Conservation (phyloP, 2,113 vertebrate genomes). For the Oncorhynchus masou region DNA sequence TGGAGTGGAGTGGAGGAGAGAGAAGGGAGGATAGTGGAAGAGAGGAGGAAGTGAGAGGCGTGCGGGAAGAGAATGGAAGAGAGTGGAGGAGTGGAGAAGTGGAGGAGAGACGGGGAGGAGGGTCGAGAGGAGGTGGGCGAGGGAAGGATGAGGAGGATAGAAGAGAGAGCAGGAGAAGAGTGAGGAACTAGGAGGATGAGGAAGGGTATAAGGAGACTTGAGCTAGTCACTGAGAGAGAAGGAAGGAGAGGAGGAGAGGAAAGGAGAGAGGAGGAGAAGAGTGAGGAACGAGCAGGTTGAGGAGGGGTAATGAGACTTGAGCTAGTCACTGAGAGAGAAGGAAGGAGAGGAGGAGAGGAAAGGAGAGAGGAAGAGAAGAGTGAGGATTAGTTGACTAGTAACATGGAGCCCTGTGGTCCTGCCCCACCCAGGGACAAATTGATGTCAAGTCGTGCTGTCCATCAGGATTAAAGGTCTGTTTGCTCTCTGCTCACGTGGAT, state of each 20-base stretch:
- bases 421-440: conserved; percentile 81
- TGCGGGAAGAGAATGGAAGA: not conserved
- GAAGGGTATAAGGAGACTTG: not conserved
- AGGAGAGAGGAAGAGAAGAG: not conserved
- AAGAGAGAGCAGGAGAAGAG: no score
- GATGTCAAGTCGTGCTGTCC: conserved; percentile 87
- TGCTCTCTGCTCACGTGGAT: conserved; percentile 82
- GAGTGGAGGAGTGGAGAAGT: no score
- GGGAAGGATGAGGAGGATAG: no score
- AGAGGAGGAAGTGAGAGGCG: not conserved
- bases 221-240: no score
- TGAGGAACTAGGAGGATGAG: not conserved
- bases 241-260: not conserved
- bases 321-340: conserved; percentile 1
- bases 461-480: conserved; percentile 90
- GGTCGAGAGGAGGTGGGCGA: no score
- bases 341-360: not conserved
- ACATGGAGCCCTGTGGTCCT: conserved; percentile 59
- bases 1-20: not conserved
- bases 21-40: not conserved
- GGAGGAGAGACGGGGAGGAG: not conserved
- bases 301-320: not conserved
- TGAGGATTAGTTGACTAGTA: conserved; percentile 9
- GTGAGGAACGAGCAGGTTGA: not conserved
- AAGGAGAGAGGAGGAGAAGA: conserved; percentile 8